A percentile compares a stretch with the other conserved stretches of the same genome.
Evolutionary conservation across 2,113 vertebrate genomes (phyloP).

Genomic region (Albula goreensis): DNA sequence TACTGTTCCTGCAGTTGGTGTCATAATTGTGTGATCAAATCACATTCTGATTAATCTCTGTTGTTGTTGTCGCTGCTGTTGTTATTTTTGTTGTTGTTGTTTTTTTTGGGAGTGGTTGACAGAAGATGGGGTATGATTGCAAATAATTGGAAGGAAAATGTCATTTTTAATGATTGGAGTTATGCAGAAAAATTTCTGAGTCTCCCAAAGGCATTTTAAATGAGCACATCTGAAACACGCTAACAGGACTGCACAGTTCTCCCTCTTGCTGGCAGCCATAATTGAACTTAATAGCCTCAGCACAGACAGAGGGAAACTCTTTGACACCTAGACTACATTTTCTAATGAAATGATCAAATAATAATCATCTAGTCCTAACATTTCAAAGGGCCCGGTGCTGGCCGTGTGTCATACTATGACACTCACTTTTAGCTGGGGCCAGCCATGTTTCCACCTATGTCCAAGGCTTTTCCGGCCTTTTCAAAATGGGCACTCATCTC

Average conservation of each 20-base stretch:
- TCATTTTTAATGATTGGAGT: slow-evolving; percentile 74
- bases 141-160: slow-evolving; percentile 85
- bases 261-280: slow-evolving; percentile 83
- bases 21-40: slow-evolving; percentile 56
- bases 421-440: slow-evolving; percentile 66
- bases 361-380: slow-evolving; percentile 74
- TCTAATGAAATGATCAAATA: slow-evolving; percentile 82
- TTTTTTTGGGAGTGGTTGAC: background rate
- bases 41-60: slow-evolving; percentile 61
- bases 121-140: slow-evolving; percentile 66
- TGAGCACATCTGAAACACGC: slow-evolving; percentile 77
- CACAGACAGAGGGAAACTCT: slow-evolving; percentile 82
- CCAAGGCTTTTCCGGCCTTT: slow-evolving; percentile 66
- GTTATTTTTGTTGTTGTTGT: slow-evolving; percentile 33
- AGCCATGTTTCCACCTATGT: slow-evolving; percentile 61
- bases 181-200: slow-evolving; percentile 90
- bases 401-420: slow-evolving; percentile 61
- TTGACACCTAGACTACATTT: slow-evolving; percentile 78
- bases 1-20: slow-evolving; percentile 52
- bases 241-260: slow-evolving; percentile 83
- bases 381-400: slow-evolving; percentile 76
- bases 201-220: slow-evolving; percentile 82
- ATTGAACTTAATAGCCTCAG: slow-evolving; percentile 86
- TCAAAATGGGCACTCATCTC: slow-evolving; percentile 56
- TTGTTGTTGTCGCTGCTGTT: no score